Evolutionary conservation across 2,888 invertebrate genomes (phyloP).

Genomic region (Tachina lurida): DNA sequence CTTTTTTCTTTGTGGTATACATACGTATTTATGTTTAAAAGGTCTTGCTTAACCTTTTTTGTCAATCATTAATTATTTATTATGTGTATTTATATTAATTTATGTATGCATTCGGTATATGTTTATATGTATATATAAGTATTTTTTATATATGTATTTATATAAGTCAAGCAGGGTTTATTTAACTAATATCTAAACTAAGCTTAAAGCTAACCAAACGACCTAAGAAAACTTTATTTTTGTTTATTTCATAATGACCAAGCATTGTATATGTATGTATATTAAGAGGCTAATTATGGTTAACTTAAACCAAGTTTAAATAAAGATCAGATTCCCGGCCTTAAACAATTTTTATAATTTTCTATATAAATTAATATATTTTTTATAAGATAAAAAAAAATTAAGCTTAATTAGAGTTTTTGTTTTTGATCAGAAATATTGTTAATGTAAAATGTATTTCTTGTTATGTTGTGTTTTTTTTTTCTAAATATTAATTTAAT

Average conservation of each 20-base stretch:
- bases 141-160: conserved; percentile 32
- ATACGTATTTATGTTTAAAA: conserved; percentile 54
- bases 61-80: conserved; percentile 38
- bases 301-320: conserved; percentile 59
- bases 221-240: conserved; percentile 29
- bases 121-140: background rate
- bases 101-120: conserved; percentile 30
- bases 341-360: conserved; percentile 48
- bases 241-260: conserved; percentile 23
- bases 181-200: conserved; percentile 53
- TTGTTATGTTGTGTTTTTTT: conserved; percentile 30
- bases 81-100: conserved; percentile 6
- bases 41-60: conserved; percentile 17
- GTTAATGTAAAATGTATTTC: conserved; percentile 62
- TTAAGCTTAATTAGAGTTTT: conserved; percentile 41
- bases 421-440: conserved; percentile 49
- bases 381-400: conserved; percentile 43
- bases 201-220: conserved; percentile 53
- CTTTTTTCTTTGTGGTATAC: conserved; percentile 34
- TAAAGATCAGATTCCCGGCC: conserved; percentile 53
- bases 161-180: conserved; percentile 52
- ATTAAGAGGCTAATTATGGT: conserved; percentile 22
- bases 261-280: conserved; percentile 1
- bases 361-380: conserved; percentile 50
- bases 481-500: conserved; percentile 69